phyloP scores from a whole-genome alignment of 2,113 vertebrate species.

The Protobothrops mucrosquamatus region DNA sequence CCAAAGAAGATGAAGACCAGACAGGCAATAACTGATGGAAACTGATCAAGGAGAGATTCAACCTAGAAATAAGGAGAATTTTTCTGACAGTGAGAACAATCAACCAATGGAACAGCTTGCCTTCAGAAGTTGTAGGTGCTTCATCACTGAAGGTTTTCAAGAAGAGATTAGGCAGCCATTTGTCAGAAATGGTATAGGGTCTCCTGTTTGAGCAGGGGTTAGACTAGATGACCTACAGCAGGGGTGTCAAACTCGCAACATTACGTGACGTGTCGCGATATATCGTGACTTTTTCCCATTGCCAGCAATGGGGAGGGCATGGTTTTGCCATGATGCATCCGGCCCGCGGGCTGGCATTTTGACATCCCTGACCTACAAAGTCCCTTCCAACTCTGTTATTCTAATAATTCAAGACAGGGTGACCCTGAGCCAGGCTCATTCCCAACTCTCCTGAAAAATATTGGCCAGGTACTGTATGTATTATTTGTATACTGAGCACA shows the following conservation, averaged over 20 bases:
- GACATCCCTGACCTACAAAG: neutral
- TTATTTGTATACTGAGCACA: neutral
- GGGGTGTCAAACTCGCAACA: too few species aligned
- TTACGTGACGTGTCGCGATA: too few species aligned
- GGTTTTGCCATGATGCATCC: too few species aligned
- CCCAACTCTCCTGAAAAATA: neutral
- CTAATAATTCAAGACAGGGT: neutral
- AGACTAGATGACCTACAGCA: neutral
- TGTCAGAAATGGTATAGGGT: neutral
- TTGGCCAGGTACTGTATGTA: neutral
- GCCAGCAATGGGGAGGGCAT: too few species aligned
- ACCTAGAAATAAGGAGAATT: neutral
- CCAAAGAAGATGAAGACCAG: neutral
- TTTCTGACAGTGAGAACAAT: neutral
- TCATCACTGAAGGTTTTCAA: neutral
- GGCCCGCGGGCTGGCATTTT: too few species aligned
- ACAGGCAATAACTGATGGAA: neutral
- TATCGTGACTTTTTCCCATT: too few species aligned
- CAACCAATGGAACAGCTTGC: neutral
- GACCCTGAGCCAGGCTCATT: neutral
- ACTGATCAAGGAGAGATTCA: neutral
- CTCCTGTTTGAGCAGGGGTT: neutral
- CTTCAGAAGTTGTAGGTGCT: neutral
- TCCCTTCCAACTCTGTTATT: neutral
- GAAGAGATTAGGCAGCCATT: neutral